Base-by-base conservation (phyloP, 2,888 invertebrate genomes). In the Bruchidius siliquastri region DNA sequence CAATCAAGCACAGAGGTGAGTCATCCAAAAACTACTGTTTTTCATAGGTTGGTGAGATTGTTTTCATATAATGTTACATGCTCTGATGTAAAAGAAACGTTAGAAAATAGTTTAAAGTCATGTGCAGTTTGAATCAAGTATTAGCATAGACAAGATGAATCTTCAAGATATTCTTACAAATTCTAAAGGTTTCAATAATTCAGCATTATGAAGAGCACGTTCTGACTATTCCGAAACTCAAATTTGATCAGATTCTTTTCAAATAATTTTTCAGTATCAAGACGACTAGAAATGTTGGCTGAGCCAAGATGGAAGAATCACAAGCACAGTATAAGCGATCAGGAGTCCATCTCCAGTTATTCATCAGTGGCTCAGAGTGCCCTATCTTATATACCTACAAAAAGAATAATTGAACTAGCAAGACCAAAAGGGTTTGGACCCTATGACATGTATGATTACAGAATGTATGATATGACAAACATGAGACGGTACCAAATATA, bases 371-470 rank as follows among this genome's bases (percentile, higher is more conserved):
- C 32, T 70, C 74, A 74, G 20, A 75, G 72, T 49, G 76, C 76
- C 1, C 72, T 76, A 8, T 72, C 67, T 4, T 76, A 76, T 20
- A 72, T 67, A 69, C 74, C 76, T 22, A 74, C 74, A 22, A 67
- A 26, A 68, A 30, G 76, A 68, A 76, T 76, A 4, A n/a, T 72
- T 18, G 73, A 77, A 26, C 68, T 77, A 26, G 76, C 75, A 13
- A 74, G 20, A 67, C 76, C 75, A 0, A 76, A 74, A 69, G 30
- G 74, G 22, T 71, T 67, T 69, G 66, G 69, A 0, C 71, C 30
- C 21, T 73, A 73, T 32, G 69, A 74, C 26, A 30, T 30, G 18
- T 74, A 72, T 70, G 20, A 22, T 70, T 69, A 49, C 49, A 13
- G 1, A 13, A 49, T 49, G 13, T 18, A 49, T 49, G 49, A 18